phyloP scores from a whole-genome alignment of 2,113 vertebrate species.

The Jacana jacana region DNA sequence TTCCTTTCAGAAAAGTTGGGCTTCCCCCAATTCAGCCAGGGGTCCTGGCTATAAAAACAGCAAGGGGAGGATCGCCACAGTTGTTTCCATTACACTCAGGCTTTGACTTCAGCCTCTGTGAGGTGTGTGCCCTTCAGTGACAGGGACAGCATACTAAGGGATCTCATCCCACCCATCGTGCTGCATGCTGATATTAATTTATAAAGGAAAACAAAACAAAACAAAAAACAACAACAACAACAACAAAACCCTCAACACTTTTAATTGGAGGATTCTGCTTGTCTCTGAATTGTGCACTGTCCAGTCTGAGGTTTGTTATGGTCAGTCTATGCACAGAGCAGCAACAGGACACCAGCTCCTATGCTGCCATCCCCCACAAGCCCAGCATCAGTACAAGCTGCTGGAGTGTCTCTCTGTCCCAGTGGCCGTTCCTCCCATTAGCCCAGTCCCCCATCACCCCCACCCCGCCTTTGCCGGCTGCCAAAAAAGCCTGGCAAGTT shows the following conservation, averaged over 20 bases:
- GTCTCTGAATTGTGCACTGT: neutral
- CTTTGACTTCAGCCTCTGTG: neutral
- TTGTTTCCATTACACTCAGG: neutral
- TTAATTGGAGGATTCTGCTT: neutral
- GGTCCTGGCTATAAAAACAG: neutral
- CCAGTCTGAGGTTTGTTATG: neutral
- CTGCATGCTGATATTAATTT: neutral
- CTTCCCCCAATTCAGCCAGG: neutral
- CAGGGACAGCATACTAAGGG: neutral
- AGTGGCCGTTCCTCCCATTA: fast-evolving
- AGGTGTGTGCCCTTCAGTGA: neutral
- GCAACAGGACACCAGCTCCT: neutral
- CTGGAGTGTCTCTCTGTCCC: neutral
- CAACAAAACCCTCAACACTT: neutral
- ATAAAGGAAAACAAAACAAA: neutral
- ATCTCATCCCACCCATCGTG: neutral
- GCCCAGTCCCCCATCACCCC: too few relatives aligned
- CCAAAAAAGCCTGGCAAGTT: neutral
- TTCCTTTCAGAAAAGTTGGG: neutral
- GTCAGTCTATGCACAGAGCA: neutral
- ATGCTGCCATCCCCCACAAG: fast-evolving
- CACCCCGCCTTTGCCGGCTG: neutral
- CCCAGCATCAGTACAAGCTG: neutral
- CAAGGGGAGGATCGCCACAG: neutral
- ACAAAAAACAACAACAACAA: neutral